Conservation (phyloP, 2,113 vertebrate genomes). For the Microtus montanus region DNA sequence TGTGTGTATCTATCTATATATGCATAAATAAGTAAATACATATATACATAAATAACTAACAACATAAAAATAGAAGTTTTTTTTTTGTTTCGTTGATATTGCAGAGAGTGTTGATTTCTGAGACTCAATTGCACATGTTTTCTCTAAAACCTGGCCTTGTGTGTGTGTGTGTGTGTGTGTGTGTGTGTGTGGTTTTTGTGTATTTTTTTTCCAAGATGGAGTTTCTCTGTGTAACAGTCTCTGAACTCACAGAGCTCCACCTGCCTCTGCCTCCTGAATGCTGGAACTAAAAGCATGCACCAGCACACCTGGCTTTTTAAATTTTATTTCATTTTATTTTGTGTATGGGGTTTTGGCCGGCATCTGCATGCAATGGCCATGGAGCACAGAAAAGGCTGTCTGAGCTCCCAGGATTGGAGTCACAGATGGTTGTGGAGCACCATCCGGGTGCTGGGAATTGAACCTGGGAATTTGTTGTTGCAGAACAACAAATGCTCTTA, state of each 20-base stretch:
- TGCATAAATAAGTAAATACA: no score
- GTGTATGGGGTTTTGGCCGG: not conserved
- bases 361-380: not conserved
- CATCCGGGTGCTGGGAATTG: not conserved
- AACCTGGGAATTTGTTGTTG: not conserved
- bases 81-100: no score
- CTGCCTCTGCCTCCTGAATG: not conserved
- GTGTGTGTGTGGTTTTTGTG: not conserved
- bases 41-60: no score
- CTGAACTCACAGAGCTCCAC: not conserved
- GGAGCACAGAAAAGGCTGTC: not conserved
- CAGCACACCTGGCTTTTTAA: not conserved
- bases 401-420: not conserved
- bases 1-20: no score
- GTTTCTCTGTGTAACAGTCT: not conserved
- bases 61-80: no score
- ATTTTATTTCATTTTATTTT: not conserved
- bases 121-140: no score
- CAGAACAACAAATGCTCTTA: not conserved
- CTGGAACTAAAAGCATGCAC: not conserved
- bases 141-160: not conserved
- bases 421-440: not conserved
- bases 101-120: no score
- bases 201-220: not conserved
- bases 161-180: not conserved